Conservation (phyloP, 2,113 vertebrate species). For the Varanus salvator region DNA sequence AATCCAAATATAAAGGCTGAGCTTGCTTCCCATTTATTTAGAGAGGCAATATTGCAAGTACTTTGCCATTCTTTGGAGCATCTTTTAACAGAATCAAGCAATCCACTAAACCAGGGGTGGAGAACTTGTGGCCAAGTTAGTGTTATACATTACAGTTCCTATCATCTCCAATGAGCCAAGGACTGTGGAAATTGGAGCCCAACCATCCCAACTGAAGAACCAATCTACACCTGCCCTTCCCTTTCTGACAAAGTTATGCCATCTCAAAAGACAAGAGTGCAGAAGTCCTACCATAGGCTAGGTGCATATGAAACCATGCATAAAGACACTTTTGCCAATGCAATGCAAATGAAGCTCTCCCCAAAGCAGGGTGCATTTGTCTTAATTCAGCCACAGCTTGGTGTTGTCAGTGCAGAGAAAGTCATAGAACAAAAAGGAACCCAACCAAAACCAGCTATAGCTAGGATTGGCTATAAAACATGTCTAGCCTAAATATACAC, state of each 20-base stretch:
- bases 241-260: not conserved
- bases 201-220: not conserved
- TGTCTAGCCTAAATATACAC: not conserved
- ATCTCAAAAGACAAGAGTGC: not conserved
- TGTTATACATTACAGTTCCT: not conserved
- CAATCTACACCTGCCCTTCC: not conserved
- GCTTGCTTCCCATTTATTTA: no score
- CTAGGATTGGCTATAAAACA: not conserved
- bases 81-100: not conserved
- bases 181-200: no score
- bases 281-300: not conserved
- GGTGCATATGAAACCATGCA: no score
- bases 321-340: not conserved
- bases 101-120: not conserved
- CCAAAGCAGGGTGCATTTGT: not conserved
- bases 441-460: not conserved
- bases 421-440: not conserved
- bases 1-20: not conserved
- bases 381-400: not conserved
- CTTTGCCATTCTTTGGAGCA: not conserved
- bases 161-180: not conserved
- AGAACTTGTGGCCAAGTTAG: not conserved
- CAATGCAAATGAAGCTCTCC: not conserved
- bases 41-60: not conserved
- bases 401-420: not conserved